Evolutionary conservation across 2,797 vertebrate genomes (phyloP), one percentile per base, ranked within the genome.

Genomic region (Ceyx erithaca): DNA sequence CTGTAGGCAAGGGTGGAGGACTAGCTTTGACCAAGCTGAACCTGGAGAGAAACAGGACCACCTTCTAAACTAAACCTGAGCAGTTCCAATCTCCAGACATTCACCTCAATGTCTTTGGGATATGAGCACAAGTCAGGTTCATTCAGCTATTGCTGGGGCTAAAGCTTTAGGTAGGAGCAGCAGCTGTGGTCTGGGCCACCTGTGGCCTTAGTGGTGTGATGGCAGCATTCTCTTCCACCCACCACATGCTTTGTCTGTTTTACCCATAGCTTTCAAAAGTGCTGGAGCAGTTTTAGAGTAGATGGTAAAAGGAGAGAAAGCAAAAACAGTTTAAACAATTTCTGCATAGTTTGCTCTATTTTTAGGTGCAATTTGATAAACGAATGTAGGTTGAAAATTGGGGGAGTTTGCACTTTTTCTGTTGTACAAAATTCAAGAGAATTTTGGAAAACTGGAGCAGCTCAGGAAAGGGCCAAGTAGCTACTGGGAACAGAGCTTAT

Each of bases 301-400:
- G 57, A 37, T n/a, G 28, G 45, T 12, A 9, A 55, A 70, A 59
- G 40, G 76, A 35, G 63, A n/a, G 19, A 48, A 71, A 37, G 69
- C 6, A 37, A 59, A 80, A 80, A 1, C 9, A 37, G 30, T 62
- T 87, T 25, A 51, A 92, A 43, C 7, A 4, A 33, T 51, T 93
- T 85, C 54, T 91, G 90, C 58, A 25, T 54, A 43, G 30, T 41
- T 83, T 41, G 54, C 2, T 22, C 89, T 91, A 83, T 91, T 89
- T 95, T 92, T 93, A 91, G 80, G 15, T 1, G 3, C 43, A 80
- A 71, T 91, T 94, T 89, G 69, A 43, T 71, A 93, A 94, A 91
- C 78, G 69, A 94, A 94, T 91, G 82, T 92, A 80, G 91, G 91
- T 87, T 80, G 91, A 26, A 77, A 80, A 71, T 40, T 12, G 86